Evolutionary conservation across 2,888 invertebrate genomes (phyloP).

Genomic region (Polylopha cassiicola): DNA sequence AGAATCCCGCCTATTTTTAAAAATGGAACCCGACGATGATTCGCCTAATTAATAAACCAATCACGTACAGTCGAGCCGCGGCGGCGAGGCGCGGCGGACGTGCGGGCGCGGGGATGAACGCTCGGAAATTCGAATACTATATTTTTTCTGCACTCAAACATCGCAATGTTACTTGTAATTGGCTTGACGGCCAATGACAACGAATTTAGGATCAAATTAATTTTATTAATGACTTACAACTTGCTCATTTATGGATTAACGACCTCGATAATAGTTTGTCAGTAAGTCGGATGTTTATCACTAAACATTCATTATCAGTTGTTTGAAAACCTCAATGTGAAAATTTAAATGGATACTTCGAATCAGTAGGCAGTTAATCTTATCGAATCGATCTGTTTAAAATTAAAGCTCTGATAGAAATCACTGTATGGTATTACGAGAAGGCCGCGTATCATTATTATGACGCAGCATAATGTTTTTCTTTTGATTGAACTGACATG

Average conservation of each 20-base stretch:
- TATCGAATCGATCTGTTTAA: constrained; percentile 50
- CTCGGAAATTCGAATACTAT: constrained; percentile 73
- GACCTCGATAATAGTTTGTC: constrained; percentile 18
- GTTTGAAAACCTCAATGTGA: constrained; percentile 26
- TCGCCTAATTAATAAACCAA: constrained; percentile 78
- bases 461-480: constrained; percentile 51
- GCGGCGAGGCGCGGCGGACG: constrained; percentile 74
- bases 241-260: constrained; percentile 25
- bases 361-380: constrained; percentile 37
- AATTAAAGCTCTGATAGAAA: constrained; percentile 45
- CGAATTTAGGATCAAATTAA: constrained; percentile 59
- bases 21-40: constrained; percentile 67
- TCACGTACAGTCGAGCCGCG: constrained; percentile 77
- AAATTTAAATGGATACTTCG: constrained; percentile 20
- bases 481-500: constrained; percentile 51
- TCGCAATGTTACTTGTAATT: constrained; percentile 72
- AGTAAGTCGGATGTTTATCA: not conserved
- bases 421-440: constrained; percentile 50
- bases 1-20: constrained; percentile 78
- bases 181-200: constrained; percentile 65
- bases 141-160: constrained; percentile 71
- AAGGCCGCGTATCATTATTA: constrained; percentile 41
- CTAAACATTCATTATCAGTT: constrained; percentile 4
- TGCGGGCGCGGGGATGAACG: constrained; percentile 75
- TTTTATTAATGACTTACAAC: constrained; percentile 40